These are phyloP conservation scores for Phataginus tetradactyla DNA, from an alignment of 2,797 vertebrate genomes.

Conservation along the genomic window DNA sequence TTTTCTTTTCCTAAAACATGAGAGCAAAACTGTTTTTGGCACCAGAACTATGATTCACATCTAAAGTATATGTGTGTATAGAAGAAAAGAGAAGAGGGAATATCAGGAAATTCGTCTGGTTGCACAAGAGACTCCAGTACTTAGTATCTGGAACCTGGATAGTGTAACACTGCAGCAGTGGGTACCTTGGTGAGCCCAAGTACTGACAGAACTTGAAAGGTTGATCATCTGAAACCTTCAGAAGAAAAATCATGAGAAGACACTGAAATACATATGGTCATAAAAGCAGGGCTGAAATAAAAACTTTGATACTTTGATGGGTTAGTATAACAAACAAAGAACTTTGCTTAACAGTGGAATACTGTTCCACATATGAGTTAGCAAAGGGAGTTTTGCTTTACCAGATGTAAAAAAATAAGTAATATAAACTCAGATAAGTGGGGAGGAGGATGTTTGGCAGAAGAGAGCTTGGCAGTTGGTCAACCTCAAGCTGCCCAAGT, in stretches of 20 bases:
- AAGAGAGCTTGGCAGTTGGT: not conserved
- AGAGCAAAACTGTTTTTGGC: slow-evolving; percentile 37
- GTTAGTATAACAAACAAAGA: not conserved
- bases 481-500: not conserved
- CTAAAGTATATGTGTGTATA: not conserved
- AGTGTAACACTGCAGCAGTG: not conserved
- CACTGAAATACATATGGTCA: not conserved
- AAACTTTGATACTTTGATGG: not conserved
- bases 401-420: not conserved
- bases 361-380: not conserved
- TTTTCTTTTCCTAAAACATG: not conserved
- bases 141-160: not conserved
- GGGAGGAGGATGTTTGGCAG: not conserved
- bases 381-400: slow-evolving; percentile 32
- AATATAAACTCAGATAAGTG: not conserved
- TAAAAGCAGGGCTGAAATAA: not conserved
- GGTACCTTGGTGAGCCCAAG: not conserved
- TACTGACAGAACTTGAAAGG: not conserved
- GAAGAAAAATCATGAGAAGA: not conserved
- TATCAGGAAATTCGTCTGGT: not conserved
- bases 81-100: not conserved
- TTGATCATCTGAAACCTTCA: not conserved
- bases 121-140: not conserved
- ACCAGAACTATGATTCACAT: slow-evolving; percentile 32
- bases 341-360: not conserved